Base-by-base conservation (phyloP, 2,888 invertebrate genomes). In the Rhingia campestris region DNA sequence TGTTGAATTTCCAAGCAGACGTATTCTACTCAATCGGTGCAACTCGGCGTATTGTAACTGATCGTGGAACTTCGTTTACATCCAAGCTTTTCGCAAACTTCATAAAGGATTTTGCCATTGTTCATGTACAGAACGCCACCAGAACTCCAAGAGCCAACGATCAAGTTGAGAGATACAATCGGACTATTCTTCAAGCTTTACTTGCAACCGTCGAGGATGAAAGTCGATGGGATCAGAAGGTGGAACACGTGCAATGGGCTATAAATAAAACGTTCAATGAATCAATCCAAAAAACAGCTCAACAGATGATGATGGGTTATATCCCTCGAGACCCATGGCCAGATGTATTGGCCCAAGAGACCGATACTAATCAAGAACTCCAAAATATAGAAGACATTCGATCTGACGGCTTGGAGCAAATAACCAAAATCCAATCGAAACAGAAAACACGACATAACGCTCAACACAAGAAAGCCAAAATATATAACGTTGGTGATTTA, bases 101-200 rank as follows among this genome's bases (percentile, higher is more conserved):
- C 39, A 39, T 39, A 3, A 39, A 39, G n/a, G 6, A 35, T 37
- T 56, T 56, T 14, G 56, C 37, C 6, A 56, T 56, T 14, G 30
- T 37, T 12, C 56, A 56, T 1, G 56, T 69, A 30, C 49, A 14
- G 32, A 75, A 67, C 6, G 53, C 59, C 14, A 66, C 58, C 33
- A 75, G 58, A 51, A 75, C 67, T n/a, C 51, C 59, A 0, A 35
- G 67, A n/a, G 51, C 66, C 4, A 66, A 66, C 22, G 51, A 35
- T 3, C 66, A 51, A 6, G 49, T 67, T 0, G 59, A 75, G 30
- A 37, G 66, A 5, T 66, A 66, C 32, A 74, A 66, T 14, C 66
- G 35, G 9, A 66, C 56, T 33, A 53, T 12, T 9, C 58, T 47
- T 35, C 69, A 54, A n/a, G 39, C 22, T 22, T 22, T 73, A 43